A percentile compares a stretch with the other conserved stretches of the same genome.
Conservation (phyloP, 2,797 vertebrate species). For the Rhynchotus rufescens region DNA sequence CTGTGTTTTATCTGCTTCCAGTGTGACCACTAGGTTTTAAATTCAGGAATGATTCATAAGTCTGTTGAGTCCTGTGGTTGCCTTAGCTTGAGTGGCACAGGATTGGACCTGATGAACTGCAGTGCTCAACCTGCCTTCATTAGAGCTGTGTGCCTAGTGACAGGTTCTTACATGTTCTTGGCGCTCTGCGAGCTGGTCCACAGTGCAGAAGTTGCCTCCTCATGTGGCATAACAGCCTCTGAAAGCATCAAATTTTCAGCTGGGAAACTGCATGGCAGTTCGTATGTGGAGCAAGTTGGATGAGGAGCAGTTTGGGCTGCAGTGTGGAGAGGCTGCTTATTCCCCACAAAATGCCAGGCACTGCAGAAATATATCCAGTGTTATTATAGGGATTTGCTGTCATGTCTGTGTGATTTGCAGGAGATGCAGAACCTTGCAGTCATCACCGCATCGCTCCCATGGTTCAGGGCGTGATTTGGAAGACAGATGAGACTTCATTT, state of each 20-base stretch:
- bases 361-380: background rate
- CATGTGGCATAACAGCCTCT: background rate
- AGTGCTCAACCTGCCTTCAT: background rate
- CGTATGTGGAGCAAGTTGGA: rapidly evolving
- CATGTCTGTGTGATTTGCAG: background rate
- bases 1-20: slow-evolving; percentile 17
- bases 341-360: background rate
- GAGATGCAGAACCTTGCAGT: background rate
- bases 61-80: background rate
- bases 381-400: background rate
- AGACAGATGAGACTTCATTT: background rate
- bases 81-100: background rate
- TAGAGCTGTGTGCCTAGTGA: background rate
- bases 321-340: background rate
- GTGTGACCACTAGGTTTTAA: background rate
- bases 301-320: background rate
- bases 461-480: background rate
- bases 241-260: background rate
- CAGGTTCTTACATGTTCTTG: background rate
- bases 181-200: background rate
- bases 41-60: slow-evolving; percentile 13
- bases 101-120: background rate
- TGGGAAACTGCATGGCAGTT: rapidly evolving
- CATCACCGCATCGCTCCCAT: background rate
- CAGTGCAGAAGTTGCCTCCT: background rate